Percentiles rank a stretch among this genome's conserved stretches.
Evolutionary conservation across 1,140 invertebrate species (phyloP).

Genomic region (Platyscapa corneri): DNA sequence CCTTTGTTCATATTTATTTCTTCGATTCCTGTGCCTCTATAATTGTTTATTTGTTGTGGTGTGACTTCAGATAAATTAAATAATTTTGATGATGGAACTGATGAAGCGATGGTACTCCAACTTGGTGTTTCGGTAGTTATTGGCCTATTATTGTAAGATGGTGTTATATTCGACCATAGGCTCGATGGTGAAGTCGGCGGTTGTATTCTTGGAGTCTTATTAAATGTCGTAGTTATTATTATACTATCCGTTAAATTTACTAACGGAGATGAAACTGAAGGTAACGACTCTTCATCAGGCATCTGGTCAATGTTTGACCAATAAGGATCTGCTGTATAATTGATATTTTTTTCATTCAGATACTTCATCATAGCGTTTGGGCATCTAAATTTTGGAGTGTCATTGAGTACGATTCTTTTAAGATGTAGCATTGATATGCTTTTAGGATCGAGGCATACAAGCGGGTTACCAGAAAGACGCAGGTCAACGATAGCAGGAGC

Average conservation of each 20-base stretch:
- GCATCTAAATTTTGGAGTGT: constrained; percentile 67
- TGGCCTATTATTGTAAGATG: not conserved
- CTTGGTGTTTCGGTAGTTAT: not conserved
- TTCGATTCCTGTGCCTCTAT: constrained; percentile 37
- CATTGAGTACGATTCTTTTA: constrained; percentile 64
- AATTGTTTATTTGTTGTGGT: constrained; percentile 58
- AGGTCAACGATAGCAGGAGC: constrained; percentile 64
- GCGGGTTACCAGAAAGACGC: constrained; percentile 66
- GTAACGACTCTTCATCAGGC: not conserved
- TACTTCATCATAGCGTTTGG: constrained; percentile 64
- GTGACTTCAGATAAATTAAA: constrained; percentile 42
- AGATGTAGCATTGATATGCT: constrained; percentile 60
- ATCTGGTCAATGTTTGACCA: constrained; percentile 60
- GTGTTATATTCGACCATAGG: not conserved
- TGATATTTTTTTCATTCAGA: constrained; percentile 56
- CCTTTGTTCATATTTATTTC: constrained; percentile 8
- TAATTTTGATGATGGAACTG: no score
- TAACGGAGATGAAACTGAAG: not conserved
- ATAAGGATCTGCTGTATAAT: constrained; percentile 61
- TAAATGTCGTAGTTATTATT: not conserved
- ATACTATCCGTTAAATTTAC: constrained; percentile 10
- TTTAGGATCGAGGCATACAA: constrained; percentile 65
- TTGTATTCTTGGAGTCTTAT: constrained; percentile 57
- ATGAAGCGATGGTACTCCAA: not conserved
- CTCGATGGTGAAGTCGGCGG: not conserved